phyloP scores from a whole-genome alignment of 2,113 vertebrate species.

The Oreochromis tanganicae region DNA sequence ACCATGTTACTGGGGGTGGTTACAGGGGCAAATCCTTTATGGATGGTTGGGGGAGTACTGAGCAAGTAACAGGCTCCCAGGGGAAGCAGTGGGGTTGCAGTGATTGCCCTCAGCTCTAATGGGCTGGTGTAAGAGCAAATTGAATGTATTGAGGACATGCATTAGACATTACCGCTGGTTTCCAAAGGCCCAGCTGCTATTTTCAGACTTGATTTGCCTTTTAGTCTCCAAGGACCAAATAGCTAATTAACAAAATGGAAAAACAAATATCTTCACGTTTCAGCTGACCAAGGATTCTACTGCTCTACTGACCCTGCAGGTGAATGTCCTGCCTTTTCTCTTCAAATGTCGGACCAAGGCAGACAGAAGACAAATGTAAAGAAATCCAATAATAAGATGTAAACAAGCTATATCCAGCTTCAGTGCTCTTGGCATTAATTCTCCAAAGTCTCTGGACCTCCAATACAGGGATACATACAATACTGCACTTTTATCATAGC shows the following conservation, averaged over 20 bases:
- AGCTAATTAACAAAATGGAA: background rate
- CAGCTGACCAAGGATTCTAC: background rate
- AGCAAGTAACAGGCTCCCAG: conserved; percentile 3
- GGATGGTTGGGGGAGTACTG: background rate
- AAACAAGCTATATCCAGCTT: too few relatives aligned
- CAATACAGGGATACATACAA: background rate
- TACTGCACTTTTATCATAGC: background rate
- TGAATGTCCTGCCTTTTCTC: background rate
- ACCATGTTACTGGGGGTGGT: background rate
- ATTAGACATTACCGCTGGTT: conserved; percentile 39
- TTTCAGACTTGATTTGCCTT: background rate
- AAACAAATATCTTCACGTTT: background rate
- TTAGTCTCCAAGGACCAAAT: background rate
- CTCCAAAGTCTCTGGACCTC: background rate
- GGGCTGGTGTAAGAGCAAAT: conserved; percentile 14
- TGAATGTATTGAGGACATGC: conserved; percentile 30
- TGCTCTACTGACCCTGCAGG: background rate
- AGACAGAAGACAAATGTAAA: background rate
- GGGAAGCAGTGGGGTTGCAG: background rate
- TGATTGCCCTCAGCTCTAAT: conserved; percentile 52
- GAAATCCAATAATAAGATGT: background rate
- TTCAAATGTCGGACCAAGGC: background rate
- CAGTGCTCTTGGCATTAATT: background rate
- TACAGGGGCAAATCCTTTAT: background rate
- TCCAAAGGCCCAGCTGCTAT: conserved; percentile 44